These are phyloP conservation scores for Auanema freiburgensis DNA, from an alignment of 2,888 invertebrate species.

Conservation along the genomic window DNA sequence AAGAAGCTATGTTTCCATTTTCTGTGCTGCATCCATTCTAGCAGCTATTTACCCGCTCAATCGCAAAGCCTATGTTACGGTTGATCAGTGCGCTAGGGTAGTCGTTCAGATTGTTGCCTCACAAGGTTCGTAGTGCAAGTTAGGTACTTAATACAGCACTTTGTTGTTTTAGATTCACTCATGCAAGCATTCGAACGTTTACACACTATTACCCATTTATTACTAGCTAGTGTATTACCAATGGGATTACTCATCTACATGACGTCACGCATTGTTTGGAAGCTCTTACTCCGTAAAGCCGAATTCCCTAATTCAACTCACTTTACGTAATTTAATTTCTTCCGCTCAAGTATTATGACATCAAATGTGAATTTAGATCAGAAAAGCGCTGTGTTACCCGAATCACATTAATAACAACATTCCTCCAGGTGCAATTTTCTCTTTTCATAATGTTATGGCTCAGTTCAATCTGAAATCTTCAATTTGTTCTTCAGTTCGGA, in stretches of 20 bases:
- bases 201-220: slow-evolving; percentile 53
- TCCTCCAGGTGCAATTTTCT: slow-evolving; percentile 25
- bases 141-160: slow-evolving; percentile 1
- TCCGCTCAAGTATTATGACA: not conserved
- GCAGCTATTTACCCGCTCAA: slow-evolving; percentile 56
- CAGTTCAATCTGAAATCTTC: too few species aligned
- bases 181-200: slow-evolving; percentile 46
- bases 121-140: slow-evolving; percentile 25
- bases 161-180: slow-evolving; percentile 35
- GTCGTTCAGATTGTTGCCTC: slow-evolving; percentile 46
- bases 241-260: slow-evolving; percentile 55
- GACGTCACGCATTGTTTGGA: slow-evolving; percentile 54
- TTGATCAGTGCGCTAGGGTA: slow-evolving; percentile 32
- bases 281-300: slow-evolving; percentile 32
- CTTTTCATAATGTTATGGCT: too few species aligned
- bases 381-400: slow-evolving; percentile 61
- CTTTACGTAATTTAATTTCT: slow-evolving; percentile 27
- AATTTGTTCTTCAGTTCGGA: too few species aligned
- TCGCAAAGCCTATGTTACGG: slow-evolving; percentile 35
- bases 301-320: slow-evolving; percentile 33
- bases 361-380: slow-evolving; percentile 34
- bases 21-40: slow-evolving; percentile 38
- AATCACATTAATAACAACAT: slow-evolving; percentile 60
- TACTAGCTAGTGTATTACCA: slow-evolving; percentile 57
- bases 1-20: slow-evolving; percentile 29